Evolutionary conservation across 2,113 vertebrate genomes (phyloP), one percentile per base, ranked within the genome.

Genomic region (Ranitomeya variabilis): DNA sequence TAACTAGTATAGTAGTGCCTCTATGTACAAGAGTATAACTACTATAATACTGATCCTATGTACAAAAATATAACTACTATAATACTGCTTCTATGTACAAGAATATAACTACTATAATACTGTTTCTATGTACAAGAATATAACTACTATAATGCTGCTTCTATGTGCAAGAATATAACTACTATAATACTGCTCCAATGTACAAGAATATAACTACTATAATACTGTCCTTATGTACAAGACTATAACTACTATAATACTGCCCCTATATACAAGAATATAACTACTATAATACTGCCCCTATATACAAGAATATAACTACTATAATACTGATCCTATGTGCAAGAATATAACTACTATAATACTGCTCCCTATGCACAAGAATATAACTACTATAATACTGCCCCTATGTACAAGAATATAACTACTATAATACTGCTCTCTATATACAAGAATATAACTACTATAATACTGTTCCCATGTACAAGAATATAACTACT

Each of bases 201-300:
- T 69, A 69, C n/a, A 69, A 69, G 23, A 69, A 69, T 26, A 69
- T 69, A 69, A 69, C n/a, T 69, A 69, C 67, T 69, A 69, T 69
- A 69, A 69, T 26, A 69, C 67, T 69, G 67, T 12, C 4, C 12
- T 12, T 14, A 13, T 13, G 2, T 26, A 21, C 18, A 69, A 26
- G 23, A 69, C 26, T 69, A 69, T 69, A 69, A 69, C 67, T 69
- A 21, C 11, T 69, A 69, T 69, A 69, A 69, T 69, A 69, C 23
- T 69, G 67, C 67, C 18, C 4, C 67, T 45, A 45, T 45, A 5
- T 2, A 4, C 37, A 45, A 45, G 37, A 45, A 45, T 5, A 45
- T 45, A 45, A 45, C 37, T 45, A 45, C 2, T 45, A 4, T 57
- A 57, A 57, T 57, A 7, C 55, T 57, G 55, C 55, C 4, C 64